These are phyloP conservation scores for Malaclemys terrapin DNA, from an alignment of 2,113 vertebrate species.

Conservation along the genomic window DNA sequence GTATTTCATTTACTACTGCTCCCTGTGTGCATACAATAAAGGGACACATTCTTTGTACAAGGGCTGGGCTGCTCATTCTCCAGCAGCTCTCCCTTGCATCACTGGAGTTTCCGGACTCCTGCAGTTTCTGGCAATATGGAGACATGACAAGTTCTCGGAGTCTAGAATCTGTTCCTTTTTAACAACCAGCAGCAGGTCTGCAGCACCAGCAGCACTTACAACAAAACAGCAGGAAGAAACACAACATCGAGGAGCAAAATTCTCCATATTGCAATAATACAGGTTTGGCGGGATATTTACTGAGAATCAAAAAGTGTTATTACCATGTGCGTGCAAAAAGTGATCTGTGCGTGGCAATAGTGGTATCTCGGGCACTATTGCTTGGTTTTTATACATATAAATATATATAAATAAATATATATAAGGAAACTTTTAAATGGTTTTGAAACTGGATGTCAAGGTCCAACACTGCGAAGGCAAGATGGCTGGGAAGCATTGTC, in stretches of 20 bases:
- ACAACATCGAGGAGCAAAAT: neutral
- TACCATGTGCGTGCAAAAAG: rapidly evolving
- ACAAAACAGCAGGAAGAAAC: neutral
- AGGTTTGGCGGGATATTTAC: neutral
- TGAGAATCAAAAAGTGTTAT: neutral
- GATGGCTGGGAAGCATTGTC: conserved; percentile 50
- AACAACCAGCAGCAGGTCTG: conserved; percentile 1
- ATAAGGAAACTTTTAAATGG: conserved; percentile 52
- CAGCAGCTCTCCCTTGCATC: neutral
- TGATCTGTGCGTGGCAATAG: neutral
- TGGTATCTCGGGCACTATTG: conserved; percentile 37
- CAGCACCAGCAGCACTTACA: conserved; percentile 39
- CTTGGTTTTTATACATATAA: conserved; percentile 66
- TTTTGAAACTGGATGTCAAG: conserved; percentile 42
- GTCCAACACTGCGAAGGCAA: conserved; percentile 44
- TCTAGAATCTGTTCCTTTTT: neutral
- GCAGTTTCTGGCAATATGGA: conserved; percentile 19
- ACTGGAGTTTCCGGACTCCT: conserved; percentile 3
- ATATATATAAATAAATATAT: conserved; percentile 69
- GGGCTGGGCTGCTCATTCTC: neutral
- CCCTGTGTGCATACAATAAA: conserved; percentile 56
- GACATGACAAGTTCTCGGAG: neutral
- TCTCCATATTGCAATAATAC: neutral
- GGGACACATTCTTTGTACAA: neutral
- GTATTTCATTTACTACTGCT: conserved; percentile 52